Evolutionary conservation across 2,113 vertebrate genomes (phyloP), one percentile per base, ranked within the genome.

Genomic region (Siniperca chuatsi): DNA sequence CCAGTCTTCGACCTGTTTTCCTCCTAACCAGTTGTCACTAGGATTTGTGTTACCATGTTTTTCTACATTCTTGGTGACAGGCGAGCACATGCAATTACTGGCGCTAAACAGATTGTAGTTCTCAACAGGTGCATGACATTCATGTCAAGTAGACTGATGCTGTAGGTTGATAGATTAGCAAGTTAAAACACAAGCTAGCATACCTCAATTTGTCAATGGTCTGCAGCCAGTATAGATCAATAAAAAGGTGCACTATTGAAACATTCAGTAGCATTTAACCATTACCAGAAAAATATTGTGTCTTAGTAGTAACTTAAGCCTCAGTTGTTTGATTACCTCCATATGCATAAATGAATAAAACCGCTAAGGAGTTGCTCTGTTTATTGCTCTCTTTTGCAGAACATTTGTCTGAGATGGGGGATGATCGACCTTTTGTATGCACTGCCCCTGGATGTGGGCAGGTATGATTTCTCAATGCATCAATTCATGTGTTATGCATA

Each of bases 351-450:
- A 55, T 64, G 42, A 73, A 50, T 21, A 55, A 35, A 7, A 29
- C 1, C 4, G 20, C 50, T 81, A 61, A 75, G 3, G 40, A 18
- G 11, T 58, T 72, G 16, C 4, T 75, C 9, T 77, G 8, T 84
- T 48, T 60, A 11, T 84, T 70, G 1, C 35, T 70, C 21, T 84
- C 23, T 75, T 60, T 82, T 90, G 44, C 84, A 92, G 91, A 90
- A 89, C 79, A 80, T 87, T 86, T 79, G 83, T 93, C 84, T 81
- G 95, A 93, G 88, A 99, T 99, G 98, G 98, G 98, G 92, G 98
- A 99, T 96, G 98, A 99, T 94, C 94, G 98, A 82, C 98, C 98
- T 82, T 99, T 99, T 93, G 98, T 98, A 94, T 99, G 98, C 95
- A 94, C 93, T 89, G 98, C 98, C 86, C 97, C 95, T 0, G 98